phyloP scores from a whole-genome alignment of 2,113 vertebrate genomes.

The Pampusana beccarii region DNA sequence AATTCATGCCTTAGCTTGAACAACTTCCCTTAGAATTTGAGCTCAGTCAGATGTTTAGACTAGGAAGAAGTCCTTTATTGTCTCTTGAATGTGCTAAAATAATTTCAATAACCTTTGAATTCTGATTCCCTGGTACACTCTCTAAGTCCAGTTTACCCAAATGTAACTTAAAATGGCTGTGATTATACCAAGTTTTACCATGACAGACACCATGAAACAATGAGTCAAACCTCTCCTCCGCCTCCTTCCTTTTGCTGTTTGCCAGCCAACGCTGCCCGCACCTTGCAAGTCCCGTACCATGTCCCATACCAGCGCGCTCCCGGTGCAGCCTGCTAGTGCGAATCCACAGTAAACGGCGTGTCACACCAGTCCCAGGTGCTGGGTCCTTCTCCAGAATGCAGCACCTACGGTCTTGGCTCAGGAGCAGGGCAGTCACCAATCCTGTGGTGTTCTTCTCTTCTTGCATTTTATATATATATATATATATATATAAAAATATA shows the following conservation, averaged over 20 bases:
- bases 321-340: accelerated
- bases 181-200: not conserved
- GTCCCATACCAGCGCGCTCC: accelerated
- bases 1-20: not conserved
- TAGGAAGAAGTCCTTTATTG: not conserved
- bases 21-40: not conserved
- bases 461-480: not conserved
- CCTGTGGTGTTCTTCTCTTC: not conserved
- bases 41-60: not conserved
- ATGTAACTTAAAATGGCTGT: not conserved
- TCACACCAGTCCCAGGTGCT: not conserved
- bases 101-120: not conserved
- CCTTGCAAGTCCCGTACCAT: not conserved
- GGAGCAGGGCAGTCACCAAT: not conserved
- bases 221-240: not conserved
- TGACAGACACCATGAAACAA: not conserved
- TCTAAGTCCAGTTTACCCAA: not conserved
- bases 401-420: not conserved
- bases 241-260: not conserved
- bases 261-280: not conserved
- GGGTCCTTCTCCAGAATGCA: not conserved
- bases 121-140: not conserved
- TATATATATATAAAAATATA: not conserved
- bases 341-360: not conserved
- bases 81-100: not conserved